Evolutionary conservation across 2,113 vertebrate species (phyloP), one percentile per base, ranked within the genome.

Genomic region (Neodontobutis hainanensis): DNA sequence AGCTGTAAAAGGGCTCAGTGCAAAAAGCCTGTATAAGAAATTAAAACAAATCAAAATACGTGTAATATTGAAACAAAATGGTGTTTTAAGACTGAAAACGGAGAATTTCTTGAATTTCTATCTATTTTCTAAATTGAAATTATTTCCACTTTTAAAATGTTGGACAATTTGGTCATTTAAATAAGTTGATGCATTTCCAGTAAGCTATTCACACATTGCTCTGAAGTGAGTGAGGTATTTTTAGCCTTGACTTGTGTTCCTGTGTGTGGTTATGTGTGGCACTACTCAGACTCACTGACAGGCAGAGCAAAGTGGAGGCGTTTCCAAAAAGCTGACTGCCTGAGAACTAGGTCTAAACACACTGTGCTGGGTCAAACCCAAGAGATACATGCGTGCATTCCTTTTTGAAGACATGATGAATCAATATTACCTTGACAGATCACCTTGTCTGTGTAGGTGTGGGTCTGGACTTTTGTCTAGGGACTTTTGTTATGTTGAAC

Each of bases 251-350:
- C 16, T 82, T 60, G 56, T 82, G 86, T 87, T 89, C 82, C 85
- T 80, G 71, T 83, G 75, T 85, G 87, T 70, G 80, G 79, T 84
- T 78, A 61, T 47, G 12, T 80, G 74, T 75, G 85, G 74, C 77
- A 76, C 68, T 46, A 53, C 65, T 68, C 72, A 68, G 52, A 66
- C 56, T 47, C 52, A 2, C 15, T 75, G 70, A 83, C 83, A 79
- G 32, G 69, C 74, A 81, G 53, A 60, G 60, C 3, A 69, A 70
- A 52, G 80, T 61, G 75, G 83, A 84, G 89, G 90, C 81, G 87
- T 91, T 90, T 90, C 80, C 87, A 82, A 88, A 89, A 90, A 90
- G 19, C 60, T n/a, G 59, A 35, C 38, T 68, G 61, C 10, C 59
- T 10, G 36, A 69, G 72, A 80, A 64, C 19, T 44, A 63, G 65